Percentiles rank a stretch among this genome's conserved stretches.
Conservation (phyloP, 2,888 invertebrate genomes). For the Parnassius apollo region DNA sequence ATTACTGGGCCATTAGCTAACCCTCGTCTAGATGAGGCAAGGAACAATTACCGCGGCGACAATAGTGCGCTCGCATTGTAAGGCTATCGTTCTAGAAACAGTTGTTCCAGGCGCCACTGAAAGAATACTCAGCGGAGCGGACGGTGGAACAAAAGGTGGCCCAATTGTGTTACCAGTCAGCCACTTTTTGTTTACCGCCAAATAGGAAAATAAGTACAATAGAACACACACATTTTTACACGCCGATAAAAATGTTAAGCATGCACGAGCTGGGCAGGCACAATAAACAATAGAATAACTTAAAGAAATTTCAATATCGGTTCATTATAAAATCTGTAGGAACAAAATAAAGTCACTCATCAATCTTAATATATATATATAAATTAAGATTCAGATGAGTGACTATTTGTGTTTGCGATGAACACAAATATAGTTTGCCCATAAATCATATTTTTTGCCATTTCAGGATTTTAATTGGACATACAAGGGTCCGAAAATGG, state of each 20-base stretch:
- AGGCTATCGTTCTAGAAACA: constrained; percentile 60
- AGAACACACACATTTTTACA: constrained; percentile 39
- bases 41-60: constrained; percentile 61
- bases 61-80: constrained; percentile 58
- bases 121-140: constrained; percentile 50
- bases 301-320: background rate
- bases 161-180: constrained; percentile 58
- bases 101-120: constrained; percentile 54
- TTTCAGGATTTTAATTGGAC: too few species aligned
- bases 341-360: too few species aligned
- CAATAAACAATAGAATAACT: too few species aligned
- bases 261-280: background rate
- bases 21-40: constrained; percentile 57
- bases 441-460: too few species aligned
- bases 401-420: too few species aligned
- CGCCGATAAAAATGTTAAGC: constrained; percentile 11
- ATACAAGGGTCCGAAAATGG: too few species aligned
- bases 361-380: too few species aligned
- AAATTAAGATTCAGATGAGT: too few species aligned
- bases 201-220: constrained; percentile 53
- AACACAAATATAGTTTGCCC: too few species aligned
- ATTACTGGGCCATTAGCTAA: constrained; percentile 55
- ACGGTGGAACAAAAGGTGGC: constrained; percentile 54
- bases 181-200: constrained; percentile 51
- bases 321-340: background rate